phyloP scores from a whole-genome alignment of 1,140 invertebrate genomes.

The Teleopsis dalmanni region DNA sequence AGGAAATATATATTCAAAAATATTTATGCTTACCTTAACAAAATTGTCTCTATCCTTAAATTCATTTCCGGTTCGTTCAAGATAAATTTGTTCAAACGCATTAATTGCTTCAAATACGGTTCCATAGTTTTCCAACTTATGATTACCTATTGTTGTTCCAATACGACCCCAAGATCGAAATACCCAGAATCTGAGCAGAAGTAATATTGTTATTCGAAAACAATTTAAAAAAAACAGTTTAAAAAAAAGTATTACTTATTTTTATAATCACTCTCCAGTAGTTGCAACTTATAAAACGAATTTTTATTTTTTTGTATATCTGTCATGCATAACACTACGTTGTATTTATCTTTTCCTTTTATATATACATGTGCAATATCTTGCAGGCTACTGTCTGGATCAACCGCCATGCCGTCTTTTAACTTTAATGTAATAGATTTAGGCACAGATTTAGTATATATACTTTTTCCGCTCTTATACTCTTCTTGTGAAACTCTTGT shows the following conservation, averaged over 20 bases:
- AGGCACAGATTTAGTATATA: conserved; percentile 57
- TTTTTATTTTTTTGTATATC: conserved; percentile 84
- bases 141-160: conserved; percentile 83
- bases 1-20: neutral
- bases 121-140: conserved; percentile 59
- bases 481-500: conserved; percentile 52
- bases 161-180: conserved; percentile 93
- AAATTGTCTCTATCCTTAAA: conserved; percentile 67
- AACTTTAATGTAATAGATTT: conserved; percentile 68
- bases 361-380: conserved; percentile 75
- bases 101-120: conserved; percentile 54
- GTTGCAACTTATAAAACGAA: conserved; percentile 91
- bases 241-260: conserved; percentile 47
- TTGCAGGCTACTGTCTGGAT: conserved; percentile 79
- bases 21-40: conserved; percentile 53
- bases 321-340: conserved; percentile 71
- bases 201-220: conserved; percentile 1
- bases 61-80: conserved; percentile 78
- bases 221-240: neutral
- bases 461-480: conserved; percentile 54
- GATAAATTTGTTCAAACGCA: conserved; percentile 63
- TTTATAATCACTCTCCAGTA: conserved; percentile 68
- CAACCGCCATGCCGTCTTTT: conserved; percentile 81
- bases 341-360: conserved; percentile 59
- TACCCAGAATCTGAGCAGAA: conserved; percentile 62